Base-by-base conservation (phyloP, 2,797 vertebrate species). In the Poecilia gillii region DNA sequence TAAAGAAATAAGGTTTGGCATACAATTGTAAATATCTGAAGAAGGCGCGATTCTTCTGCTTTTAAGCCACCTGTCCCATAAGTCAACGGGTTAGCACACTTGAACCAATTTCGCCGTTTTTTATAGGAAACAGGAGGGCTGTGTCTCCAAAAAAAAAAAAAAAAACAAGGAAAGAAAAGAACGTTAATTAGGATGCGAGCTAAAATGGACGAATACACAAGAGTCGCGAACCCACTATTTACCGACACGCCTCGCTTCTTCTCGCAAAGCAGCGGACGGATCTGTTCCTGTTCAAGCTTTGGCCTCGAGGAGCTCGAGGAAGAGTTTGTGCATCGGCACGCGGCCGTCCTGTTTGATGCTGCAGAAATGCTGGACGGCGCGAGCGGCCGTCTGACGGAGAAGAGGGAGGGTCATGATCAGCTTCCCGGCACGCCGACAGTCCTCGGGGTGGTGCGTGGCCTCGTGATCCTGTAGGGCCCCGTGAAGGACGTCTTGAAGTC, bases 311-410 rank as follows among this genome's bases (percentile, higher is more conserved):
- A 99, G 98, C 96, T 99, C 98, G 88, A 99, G 96, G 96, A 99
- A 99, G 88, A 99, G 97, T 99, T 99, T 99, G 97, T 99, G 98
- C 98, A 99, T 99, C 84, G 98, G 98, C 85, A 99, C 98, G 53
- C 99, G 99, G 92, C 98, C 98, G 85, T 99, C 98, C 87, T 99
- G 97, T 94, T 99, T 99, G 95, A 99, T 97, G 96, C 96, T 98
- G 96, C 98, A 99, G 96, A 99, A 99, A 91, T 98, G 98, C 94
- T 99, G 98, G 85, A 99, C 97, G 0, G 98, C 98, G 80, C 97
- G 98, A 86, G 97, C 97, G 5, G 98, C 97, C 11, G 97, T 99
- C 96, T 99, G 98, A 83, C 98, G 95, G 77, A 99, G 97, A 6
- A 99, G 97, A 0, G 98, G 98, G 75, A 99, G 97, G 41, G 97